These are phyloP conservation scores for Troides aeacus DNA, from an alignment of 2,888 invertebrate genomes.

Conservation along the genomic window DNA sequence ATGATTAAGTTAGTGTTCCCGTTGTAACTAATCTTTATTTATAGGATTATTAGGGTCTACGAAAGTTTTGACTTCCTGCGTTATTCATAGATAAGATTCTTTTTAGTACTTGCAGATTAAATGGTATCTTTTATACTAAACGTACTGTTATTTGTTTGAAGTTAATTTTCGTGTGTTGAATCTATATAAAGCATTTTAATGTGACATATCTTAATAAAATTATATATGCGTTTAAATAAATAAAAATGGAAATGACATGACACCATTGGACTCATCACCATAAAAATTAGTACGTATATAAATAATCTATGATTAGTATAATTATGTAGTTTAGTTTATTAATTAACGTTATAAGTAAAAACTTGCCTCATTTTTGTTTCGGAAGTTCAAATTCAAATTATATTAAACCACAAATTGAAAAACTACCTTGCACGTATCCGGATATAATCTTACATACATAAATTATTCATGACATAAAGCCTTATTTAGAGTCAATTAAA, in stretches of 20 bases:
- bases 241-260: no score
- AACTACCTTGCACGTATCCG: background rate
- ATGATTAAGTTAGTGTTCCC: background rate
- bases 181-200: no score
- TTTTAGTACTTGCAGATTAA: no score
- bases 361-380: background rate
- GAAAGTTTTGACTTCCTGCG: slow-evolving; percentile 15
- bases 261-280: no score
- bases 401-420: slow-evolving; percentile 1
- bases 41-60: slow-evolving; percentile 15
- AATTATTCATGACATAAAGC: slow-evolving; percentile 20
- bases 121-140: no score
- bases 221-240: no score
- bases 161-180: no score
- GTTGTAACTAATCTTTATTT: slow-evolving; percentile 11
- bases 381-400: background rate
- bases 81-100: background rate
- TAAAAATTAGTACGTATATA: no score
- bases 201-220: no score
- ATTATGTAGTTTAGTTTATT: no score
- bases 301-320: no score
- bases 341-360: background rate
- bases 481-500: slow-evolving; percentile 23
- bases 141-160: no score
- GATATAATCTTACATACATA: background rate